Evolutionary conservation across 2,113 vertebrate genomes (phyloP).

Genomic region (Sander vitreus): DNA sequence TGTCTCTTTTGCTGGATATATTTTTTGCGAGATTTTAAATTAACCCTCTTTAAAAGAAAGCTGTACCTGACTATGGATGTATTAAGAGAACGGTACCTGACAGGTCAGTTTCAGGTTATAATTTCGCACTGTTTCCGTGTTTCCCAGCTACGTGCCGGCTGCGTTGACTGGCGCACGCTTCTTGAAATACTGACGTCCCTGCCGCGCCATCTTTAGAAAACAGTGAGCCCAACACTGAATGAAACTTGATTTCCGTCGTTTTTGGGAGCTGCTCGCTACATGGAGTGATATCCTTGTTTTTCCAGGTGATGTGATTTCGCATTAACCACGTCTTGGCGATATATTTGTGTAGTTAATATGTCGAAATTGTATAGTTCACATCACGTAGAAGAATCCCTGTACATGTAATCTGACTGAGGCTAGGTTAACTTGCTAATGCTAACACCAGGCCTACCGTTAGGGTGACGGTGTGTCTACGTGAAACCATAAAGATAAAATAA

Average conservation of each 20-base stretch:
- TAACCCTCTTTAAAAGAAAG: background rate
- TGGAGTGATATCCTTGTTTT: slow-evolving; percentile 32
- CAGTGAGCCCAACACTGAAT: slow-evolving; percentile 63
- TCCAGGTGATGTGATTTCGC: slow-evolving; percentile 25
- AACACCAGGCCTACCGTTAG: slow-evolving; percentile 47
- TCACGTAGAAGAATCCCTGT: background rate
- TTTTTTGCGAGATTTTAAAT: no score
- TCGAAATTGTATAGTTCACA: background rate
- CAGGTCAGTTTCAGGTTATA: accelerated
- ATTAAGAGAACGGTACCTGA: slow-evolving; percentile 12
- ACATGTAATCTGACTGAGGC: slow-evolving; percentile 9
- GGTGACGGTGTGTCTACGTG: background rate
- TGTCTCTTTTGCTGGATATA: no score
- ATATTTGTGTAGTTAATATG: background rate
- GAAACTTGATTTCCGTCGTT: slow-evolving; percentile 50
- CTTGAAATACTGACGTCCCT: slow-evolving; percentile 68
- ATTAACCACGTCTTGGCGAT: accelerated
- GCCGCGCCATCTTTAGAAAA: slow-evolving; percentile 87
- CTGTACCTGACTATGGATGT: slow-evolving; percentile 8
- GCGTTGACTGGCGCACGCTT: slow-evolving; percentile 12
- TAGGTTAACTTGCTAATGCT: slow-evolving; percentile 58
- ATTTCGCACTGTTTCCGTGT: background rate
- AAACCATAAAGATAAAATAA: background rate
- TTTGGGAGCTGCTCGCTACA: slow-evolving; percentile 10
- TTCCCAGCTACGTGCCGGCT: accelerated